phyloP scores from a whole-genome alignment of 2,888 invertebrate genomes.

The Tenthredo livida region DNA sequence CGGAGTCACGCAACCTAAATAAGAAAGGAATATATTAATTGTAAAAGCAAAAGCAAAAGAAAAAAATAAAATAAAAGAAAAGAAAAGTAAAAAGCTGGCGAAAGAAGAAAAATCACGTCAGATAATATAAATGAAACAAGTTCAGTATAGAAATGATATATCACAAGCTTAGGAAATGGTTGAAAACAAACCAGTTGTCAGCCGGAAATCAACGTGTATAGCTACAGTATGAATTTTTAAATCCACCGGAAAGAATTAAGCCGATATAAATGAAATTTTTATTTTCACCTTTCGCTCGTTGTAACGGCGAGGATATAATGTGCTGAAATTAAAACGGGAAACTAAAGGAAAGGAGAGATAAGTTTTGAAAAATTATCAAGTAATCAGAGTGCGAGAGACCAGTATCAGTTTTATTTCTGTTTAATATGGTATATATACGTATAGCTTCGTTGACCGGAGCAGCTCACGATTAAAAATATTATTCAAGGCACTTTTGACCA shows the following conservation, averaged over 20 bases:
- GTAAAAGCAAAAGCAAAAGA: background rate
- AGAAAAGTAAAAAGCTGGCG: background rate
- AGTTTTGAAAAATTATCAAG: slow-evolving; percentile 22
- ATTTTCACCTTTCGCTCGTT: background rate
- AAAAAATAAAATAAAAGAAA: too few relatives aligned
- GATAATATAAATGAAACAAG: background rate
- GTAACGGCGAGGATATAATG: background rate
- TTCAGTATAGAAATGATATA: background rate
- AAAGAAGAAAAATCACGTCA: background rate
- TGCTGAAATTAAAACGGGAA: slow-evolving; percentile 21
- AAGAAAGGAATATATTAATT: slow-evolving; percentile 21
- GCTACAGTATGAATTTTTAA: slow-evolving; percentile 10
- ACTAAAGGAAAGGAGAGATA: background rate
- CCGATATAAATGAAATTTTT: slow-evolving; percentile 37
- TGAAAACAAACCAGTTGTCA: slow-evolving; percentile 20
- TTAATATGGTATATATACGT: background rate
- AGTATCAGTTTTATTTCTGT: slow-evolving; percentile 42
- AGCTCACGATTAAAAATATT: slow-evolving; percentile 26
- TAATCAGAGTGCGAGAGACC: slow-evolving; percentile 27
- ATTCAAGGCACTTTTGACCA: slow-evolving; percentile 38
- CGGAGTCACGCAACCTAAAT: slow-evolving; percentile 30
- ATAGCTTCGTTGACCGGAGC: slow-evolving; percentile 27
- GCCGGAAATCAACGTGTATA: slow-evolving; percentile 22
- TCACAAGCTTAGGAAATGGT: background rate
- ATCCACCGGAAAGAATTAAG: slow-evolving; percentile 1